Base-by-base conservation (phyloP, 2,888 invertebrate species). In the Chromoteleia sp. region DNA sequence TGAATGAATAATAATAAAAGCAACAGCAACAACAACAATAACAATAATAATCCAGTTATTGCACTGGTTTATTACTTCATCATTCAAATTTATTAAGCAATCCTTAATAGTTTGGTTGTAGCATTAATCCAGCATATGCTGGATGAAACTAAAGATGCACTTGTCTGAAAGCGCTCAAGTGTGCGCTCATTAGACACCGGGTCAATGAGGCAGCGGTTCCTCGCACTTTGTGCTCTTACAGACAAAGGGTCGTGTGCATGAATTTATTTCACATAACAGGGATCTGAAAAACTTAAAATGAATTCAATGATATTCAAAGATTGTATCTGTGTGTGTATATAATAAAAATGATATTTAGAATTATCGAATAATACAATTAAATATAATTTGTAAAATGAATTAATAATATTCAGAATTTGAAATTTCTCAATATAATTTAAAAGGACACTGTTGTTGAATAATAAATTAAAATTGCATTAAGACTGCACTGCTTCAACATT, bases 181-280 rank as follows among this genome's bases (percentile, higher is more conserved):
- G 85, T 84, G 85, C 85, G 87, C 87, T 89, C 88, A 89, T 89
- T 89, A 89, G 88, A 87, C 85, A 79, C 71, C 84, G 84, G 88
- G 89, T 89, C 89, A 88, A 88, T 87, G 88, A 87, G 86, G 85
- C 83, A 84, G 82, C 70, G 83, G 79, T 85, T 86, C 83, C 83
- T 82, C 71, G 59, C 59, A 75, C 83, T 76, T 73, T 74, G 61
- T 36, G 39, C 68, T 29, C 12, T 30, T 36, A 12, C 54, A 52
- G 71, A 80, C 79, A 80, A 80, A 80, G 50, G 54, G 8, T 70
- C 65, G 74, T 68, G 63, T 56, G 70, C 67, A 52, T 33, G 75
- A 63, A 75, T 81, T 71, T 81, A 63, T 75, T 74, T 65, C 75
- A 36, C 39, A 39, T 63, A 75, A 65, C 52, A 19, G 52, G 43